Evolutionary conservation across 35 echinoderm and acorn worm species (phyloP).

Genomic region (Ophioderma brevispina): DNA sequence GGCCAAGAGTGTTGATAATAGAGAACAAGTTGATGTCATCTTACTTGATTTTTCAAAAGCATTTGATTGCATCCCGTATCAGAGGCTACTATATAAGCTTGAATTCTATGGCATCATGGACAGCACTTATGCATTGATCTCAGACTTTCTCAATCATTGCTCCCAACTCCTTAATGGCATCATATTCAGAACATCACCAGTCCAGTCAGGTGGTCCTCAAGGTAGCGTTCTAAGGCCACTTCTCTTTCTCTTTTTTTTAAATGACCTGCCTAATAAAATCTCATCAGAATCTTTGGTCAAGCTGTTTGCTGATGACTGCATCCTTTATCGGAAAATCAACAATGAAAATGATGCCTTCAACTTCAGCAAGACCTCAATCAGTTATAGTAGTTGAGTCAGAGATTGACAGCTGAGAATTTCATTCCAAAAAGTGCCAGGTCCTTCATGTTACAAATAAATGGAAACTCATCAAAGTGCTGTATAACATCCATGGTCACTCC

Average conservation of each 20-base stretch:
- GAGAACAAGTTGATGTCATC: background rate
- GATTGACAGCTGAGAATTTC: conserved; percentile 47
- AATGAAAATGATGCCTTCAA: background rate
- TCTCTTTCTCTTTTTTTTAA: conserved; percentile 43
- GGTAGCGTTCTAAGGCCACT: conserved; percentile 14
- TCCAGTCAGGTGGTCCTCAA: conserved; percentile 9
- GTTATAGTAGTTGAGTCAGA: background rate
- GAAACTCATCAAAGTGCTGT: background rate
- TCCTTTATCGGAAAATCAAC: conserved; percentile 32
- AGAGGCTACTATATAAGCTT: background rate
- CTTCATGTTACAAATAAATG: conserved; percentile 38
- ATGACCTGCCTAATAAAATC: conserved; percentile 35
- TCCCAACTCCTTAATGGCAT: conserved; percentile 25
- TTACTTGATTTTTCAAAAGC: background rate
- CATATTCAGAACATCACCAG: background rate
- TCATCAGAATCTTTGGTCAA: background rate
- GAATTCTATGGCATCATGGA: conserved; percentile 4
- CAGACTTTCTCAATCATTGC: conserved; percentile 6
- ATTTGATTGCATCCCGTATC: background rate
- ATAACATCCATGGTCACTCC: conserved; percentile 25
- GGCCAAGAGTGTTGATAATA: background rate
- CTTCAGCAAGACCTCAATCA: conserved; percentile 43
- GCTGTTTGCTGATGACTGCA: conserved; percentile 51
- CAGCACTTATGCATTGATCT: background rate
- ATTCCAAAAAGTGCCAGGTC: conserved; percentile 44